Conservation (phyloP, 2,797 vertebrate species). For the Synaphobranchus kaupii region DNA sequence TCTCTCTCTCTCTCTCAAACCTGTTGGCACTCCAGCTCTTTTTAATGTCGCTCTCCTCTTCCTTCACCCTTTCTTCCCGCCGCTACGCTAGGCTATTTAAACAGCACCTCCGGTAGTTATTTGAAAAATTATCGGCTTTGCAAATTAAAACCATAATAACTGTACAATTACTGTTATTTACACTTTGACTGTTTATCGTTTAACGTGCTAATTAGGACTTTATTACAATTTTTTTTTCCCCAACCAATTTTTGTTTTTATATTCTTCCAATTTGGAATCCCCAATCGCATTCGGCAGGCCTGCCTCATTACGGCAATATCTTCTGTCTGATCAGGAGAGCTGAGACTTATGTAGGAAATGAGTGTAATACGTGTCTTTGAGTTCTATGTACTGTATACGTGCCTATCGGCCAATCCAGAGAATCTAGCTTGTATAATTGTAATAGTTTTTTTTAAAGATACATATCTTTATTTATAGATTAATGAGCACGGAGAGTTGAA, state of each 20-base stretch:
- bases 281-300: neutral
- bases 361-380: too few species aligned
- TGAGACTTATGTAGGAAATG: neutral
- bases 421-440: too few species aligned
- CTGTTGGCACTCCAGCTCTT: neutral
- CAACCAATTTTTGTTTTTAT: slow-evolving; percentile 9
- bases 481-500: too few species aligned
- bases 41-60: neutral
- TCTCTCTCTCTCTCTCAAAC: neutral
- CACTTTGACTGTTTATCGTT: slow-evolving; percentile 7
- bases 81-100: neutral
- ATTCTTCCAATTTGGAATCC: neutral
- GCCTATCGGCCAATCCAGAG: too few species aligned
- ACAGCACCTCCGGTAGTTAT: neutral
- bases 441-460: too few species aligned
- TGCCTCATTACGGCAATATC: neutral
- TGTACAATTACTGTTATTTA: slow-evolving; percentile 14
- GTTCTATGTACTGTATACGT: too few species aligned
- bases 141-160: slow-evolving; percentile 11
- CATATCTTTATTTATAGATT: too few species aligned
- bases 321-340: neutral
- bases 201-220: slow-evolving; percentile 3
- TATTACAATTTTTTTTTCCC: slow-evolving; percentile 13
- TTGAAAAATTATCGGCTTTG: neutral
- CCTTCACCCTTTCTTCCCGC: neutral